Percentiles rank a stretch among this genome's conserved stretches.
phyloP scores from a whole-genome alignment of 2,888 invertebrate genomes.

The Willowsia nigromaculata region DNA sequence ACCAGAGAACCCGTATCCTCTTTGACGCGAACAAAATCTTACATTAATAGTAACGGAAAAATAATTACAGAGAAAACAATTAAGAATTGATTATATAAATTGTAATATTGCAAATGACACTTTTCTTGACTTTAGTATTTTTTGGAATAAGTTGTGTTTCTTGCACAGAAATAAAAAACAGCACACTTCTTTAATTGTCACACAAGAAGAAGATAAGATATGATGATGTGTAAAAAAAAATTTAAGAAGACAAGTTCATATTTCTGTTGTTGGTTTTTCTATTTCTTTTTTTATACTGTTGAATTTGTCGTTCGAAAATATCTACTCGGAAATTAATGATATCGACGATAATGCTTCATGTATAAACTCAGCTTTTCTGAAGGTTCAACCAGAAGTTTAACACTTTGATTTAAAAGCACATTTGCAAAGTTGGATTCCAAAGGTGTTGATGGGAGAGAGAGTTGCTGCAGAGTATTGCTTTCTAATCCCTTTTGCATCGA shows the following conservation, averaged over 20 bases:
- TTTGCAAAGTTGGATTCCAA: not conserved
- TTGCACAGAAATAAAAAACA: conserved; percentile 22
- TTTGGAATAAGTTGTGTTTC: conserved; percentile 30
- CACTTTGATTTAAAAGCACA: conserved; percentile 71
- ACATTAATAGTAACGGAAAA: not conserved
- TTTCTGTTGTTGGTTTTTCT: not conserved
- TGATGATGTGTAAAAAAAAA: not conserved
- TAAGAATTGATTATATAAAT: conserved; percentile 19
- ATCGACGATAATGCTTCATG: conserved; percentile 2
- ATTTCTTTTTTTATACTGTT: not conserved
- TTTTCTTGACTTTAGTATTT: conserved; percentile 5
- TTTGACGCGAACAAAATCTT: not conserved
- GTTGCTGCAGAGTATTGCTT: conserved; percentile 1
- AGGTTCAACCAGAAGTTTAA: conserved; percentile 67
- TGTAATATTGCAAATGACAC: conserved; percentile 43
- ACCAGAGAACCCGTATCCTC: conserved; percentile 14
- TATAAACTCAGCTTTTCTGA: not conserved
- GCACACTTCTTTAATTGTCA: conserved; percentile 21
- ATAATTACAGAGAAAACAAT: conserved; percentile 12
- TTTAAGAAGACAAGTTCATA: not conserved
- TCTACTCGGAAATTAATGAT: not conserved
- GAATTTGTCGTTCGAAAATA: conserved; percentile 58
- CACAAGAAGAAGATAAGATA: conserved; percentile 30
- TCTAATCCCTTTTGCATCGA: conserved; percentile 28
- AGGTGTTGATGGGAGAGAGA: conserved; percentile 8